phyloP scores from a whole-genome alignment of 2,888 invertebrate genomes.

The Calameuta idolon region DNA sequence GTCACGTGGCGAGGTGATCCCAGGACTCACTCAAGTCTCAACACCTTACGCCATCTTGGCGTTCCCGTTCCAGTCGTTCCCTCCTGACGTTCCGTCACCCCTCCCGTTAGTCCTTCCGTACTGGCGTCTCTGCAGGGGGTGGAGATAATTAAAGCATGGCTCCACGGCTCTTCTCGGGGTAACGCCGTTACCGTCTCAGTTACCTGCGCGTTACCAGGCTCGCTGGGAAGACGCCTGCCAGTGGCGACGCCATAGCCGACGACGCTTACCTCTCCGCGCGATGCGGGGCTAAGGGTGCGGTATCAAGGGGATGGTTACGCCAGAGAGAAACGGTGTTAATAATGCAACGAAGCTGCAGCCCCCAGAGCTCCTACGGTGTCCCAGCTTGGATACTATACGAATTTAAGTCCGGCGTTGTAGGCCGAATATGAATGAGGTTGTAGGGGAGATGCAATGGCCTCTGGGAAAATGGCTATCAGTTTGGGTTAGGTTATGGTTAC shows the following conservation, averaged over 20 bases:
- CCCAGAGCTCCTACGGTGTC: conserved; percentile 12
- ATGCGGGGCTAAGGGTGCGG: not conserved
- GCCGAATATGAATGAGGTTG: conserved; percentile 18
- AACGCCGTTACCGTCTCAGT: conserved; percentile 37
- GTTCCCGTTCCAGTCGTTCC: too few relatives aligned
- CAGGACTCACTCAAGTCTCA: conserved; percentile 8
- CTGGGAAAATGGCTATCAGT: too few relatives aligned
- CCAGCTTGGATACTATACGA: conserved; percentile 4
- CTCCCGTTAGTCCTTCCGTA: conserved; percentile 1
- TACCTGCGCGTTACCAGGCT: conserved; percentile 46
- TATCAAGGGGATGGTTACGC: conserved; percentile 8
- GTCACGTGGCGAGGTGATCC: conserved; percentile 45
- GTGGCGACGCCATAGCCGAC: conserved; percentile 4
- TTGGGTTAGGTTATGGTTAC: too few relatives aligned
- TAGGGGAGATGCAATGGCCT: not conserved
- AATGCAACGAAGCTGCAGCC: conserved; percentile 20
- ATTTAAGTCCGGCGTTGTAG: conserved; percentile 18
- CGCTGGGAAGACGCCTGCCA: not conserved
- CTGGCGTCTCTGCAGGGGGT: conserved; percentile 25
- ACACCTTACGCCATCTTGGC: too few relatives aligned
- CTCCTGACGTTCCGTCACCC: too few relatives aligned
- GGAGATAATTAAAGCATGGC: conserved; percentile 51
- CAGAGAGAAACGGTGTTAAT: conserved; percentile 20
- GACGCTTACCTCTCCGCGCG: conserved; percentile 10
- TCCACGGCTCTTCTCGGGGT: conserved; percentile 22